phyloP scores from a whole-genome alignment of 2,113 vertebrate genomes.

The Crotalus horridus region DNA sequence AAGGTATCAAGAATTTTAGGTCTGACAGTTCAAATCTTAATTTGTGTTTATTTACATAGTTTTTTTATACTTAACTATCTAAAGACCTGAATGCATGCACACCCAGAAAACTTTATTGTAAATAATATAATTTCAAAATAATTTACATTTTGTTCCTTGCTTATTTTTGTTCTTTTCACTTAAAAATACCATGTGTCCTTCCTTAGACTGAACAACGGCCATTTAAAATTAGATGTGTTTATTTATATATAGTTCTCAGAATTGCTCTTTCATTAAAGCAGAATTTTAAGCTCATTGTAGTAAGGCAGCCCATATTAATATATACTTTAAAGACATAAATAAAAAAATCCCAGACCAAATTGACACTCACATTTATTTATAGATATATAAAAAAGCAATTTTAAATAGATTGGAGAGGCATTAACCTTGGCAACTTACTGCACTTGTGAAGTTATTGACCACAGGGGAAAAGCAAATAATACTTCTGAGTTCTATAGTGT shows the following conservation, averaged over 20 bases:
- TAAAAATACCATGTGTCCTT: constrained; percentile 1
- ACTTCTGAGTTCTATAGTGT: not conserved
- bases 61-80: not conserved
- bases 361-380: not conserved
- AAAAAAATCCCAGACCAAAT: not conserved
- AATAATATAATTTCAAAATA: not conserved
- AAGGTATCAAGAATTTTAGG: not conserved
- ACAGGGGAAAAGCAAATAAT: not conserved
- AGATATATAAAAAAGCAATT: not conserved
- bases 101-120: not conserved
- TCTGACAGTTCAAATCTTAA: not conserved
- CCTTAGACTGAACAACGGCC: not conserved
- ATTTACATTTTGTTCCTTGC: not conserved
- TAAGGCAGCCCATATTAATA: not conserved
- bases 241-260: not conserved
- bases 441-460: not conserved
- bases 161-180: constrained; percentile 4
- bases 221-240: constrained; percentile 29
- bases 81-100: not conserved
- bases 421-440: not conserved
- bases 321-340: not conserved
- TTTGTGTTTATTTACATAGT: not conserved
- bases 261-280: not conserved
- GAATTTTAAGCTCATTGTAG: not conserved
- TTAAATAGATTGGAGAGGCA: not conserved